Evolutionary conservation across 2,888 invertebrate genomes (phyloP).

Genomic region (Mimas tiliae): DNA sequence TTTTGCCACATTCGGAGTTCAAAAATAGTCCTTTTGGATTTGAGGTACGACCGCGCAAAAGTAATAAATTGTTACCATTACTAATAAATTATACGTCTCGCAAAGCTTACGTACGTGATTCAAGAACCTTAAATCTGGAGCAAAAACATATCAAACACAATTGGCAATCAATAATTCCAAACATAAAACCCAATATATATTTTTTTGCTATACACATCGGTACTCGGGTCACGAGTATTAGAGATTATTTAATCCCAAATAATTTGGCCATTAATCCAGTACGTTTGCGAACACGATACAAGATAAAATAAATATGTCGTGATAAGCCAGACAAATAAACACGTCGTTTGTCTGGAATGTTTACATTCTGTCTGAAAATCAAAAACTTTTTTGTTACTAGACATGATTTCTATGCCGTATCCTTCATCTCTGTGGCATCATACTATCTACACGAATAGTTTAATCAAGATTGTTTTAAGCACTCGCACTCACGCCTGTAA

Average conservation of each 20-base stretch:
- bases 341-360: constrained; percentile 8
- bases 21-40: too few relatives aligned
- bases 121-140: background rate
- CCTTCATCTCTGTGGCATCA: too few relatives aligned
- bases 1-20: too few relatives aligned
- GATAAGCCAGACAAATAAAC: constrained; percentile 18
- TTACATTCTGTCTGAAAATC: constrained; percentile 5
- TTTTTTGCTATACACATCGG: background rate
- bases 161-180: background rate
- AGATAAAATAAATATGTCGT: constrained; percentile 3
- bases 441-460: too few relatives aligned
- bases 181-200: background rate
- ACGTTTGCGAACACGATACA: constrained; percentile 13
- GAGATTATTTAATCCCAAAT: constrained; percentile 6
- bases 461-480: too few relatives aligned
- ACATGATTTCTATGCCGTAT: background rate
- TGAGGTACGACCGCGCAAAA: too few relatives aligned
- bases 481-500: too few relatives aligned
- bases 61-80: too few relatives aligned
- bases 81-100: too few relatives aligned
- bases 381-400: background rate
- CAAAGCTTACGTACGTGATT: background rate
- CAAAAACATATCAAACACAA: too few relatives aligned
- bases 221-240: background rate
- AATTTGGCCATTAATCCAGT: constrained; percentile 12